These are phyloP conservation scores for Lophura nycthemera DNA, from an alignment of 2,113 vertebrate genomes.

Conservation along the genomic window DNA sequence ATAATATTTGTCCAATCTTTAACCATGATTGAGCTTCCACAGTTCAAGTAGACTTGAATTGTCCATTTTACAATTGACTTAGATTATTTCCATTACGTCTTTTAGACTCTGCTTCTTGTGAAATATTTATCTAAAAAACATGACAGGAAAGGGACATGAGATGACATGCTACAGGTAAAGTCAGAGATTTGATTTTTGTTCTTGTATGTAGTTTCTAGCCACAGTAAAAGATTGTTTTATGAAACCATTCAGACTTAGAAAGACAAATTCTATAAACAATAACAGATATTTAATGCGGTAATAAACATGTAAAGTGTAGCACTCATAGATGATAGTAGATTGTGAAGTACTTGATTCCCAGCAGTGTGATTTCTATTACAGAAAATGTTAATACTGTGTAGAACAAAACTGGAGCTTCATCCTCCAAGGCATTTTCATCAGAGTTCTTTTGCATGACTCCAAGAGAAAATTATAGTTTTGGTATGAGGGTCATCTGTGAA, in stretches of 20 bases:
- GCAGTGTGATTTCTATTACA: neutral
- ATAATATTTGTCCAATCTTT: neutral
- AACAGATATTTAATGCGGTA: neutral
- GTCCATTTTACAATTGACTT: too few species aligned
- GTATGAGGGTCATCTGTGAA: neutral
- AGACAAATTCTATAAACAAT: neutral
- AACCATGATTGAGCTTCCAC: neutral
- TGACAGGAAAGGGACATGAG: neutral
- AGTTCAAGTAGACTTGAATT: neutral
- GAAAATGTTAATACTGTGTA: neutral
- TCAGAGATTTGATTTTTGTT: neutral
- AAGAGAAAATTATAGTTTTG: neutral
- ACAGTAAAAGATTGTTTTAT: neutral
- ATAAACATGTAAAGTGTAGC: neutral
- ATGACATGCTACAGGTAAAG: neutral
- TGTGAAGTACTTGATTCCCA: neutral
- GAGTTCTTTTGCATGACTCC: neutral
- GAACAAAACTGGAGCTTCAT: neutral
- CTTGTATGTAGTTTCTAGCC: neutral
- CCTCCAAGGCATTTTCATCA: neutral
- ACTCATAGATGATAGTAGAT: neutral
- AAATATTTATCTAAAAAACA: neutral
- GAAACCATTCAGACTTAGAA: neutral
- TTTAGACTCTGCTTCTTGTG: too few species aligned
- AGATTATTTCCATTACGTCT: neutral